A percentile compares a stretch with the other conserved stretches of the same genome.
These are phyloP conservation scores for Chromobotia macracanthus DNA, from an alignment of 2,797 vertebrate species.

Conservation along the genomic window DNA sequence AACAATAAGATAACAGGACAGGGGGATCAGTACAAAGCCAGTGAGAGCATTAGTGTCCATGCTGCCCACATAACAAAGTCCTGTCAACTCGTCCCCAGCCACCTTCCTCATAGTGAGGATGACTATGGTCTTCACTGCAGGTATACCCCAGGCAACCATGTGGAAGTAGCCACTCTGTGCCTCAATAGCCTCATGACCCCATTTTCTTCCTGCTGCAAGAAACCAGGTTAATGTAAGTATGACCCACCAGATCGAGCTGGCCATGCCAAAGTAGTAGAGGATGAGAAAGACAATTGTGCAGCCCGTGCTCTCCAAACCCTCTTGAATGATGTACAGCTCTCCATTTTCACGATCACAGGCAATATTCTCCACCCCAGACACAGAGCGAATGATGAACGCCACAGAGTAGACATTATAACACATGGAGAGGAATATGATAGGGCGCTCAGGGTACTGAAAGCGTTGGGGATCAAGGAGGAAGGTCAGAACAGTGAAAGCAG, in stretches of 20 bases:
- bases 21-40: slow-evolving; percentile 83
- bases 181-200: slow-evolving; percentile 89
- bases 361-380: slow-evolving; percentile 83
- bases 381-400: slow-evolving; percentile 85
- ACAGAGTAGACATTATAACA: slow-evolving; percentile 88
- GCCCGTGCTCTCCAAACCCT: slow-evolving; percentile 86
- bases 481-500: slow-evolving; percentile 86
- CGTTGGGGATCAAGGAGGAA: slow-evolving; percentile 87
- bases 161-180: slow-evolving; percentile 89
- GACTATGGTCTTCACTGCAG: slow-evolving; percentile 85
- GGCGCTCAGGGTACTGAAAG: slow-evolving; percentile 88
- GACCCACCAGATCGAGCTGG: slow-evolving; percentile 90
- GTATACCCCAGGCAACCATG: slow-evolving; percentile 87
- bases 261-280: slow-evolving; percentile 89
- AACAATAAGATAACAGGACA: slow-evolving; percentile 84
- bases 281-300: slow-evolving; percentile 88
- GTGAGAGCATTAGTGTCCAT: slow-evolving; percentile 80
- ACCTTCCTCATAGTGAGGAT: slow-evolving; percentile 87
- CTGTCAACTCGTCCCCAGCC: slow-evolving; percentile 85
- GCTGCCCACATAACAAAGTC: slow-evolving; percentile 86
- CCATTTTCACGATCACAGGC: slow-evolving; percentile 86
- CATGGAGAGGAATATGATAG: slow-evolving; percentile 90
- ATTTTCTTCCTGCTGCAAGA: slow-evolving; percentile 86
- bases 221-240: slow-evolving; percentile 88
- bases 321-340: slow-evolving; percentile 83